Evolutionary conservation across 2,113 vertebrate genomes (phyloP).

Genomic region (Tragelaphus imberbis): DNA sequence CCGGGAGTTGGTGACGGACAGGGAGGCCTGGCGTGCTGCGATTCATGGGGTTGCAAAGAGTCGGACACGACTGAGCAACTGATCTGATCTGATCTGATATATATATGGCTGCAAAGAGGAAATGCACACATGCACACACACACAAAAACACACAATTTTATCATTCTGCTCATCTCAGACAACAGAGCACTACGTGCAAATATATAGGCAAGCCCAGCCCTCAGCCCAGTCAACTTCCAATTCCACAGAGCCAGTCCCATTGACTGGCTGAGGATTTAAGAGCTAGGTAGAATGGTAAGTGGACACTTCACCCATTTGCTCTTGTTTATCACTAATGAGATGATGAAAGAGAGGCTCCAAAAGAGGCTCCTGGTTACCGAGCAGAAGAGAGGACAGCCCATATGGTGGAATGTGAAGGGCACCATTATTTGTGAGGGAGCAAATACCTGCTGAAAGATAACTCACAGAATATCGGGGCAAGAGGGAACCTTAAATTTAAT

Average conservation of each 20-base stretch:
- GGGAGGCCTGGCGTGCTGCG: no score
- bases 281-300: not conserved
- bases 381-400: not conserved
- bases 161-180: not conserved
- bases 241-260: not conserved
- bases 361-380: not conserved
- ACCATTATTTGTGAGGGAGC: not conserved
- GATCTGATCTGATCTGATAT: no score
- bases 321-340: not conserved
- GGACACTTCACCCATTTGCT: not conserved
- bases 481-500: slow-evolving; percentile 29
- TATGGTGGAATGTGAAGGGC: not conserved
- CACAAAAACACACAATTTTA: not conserved
- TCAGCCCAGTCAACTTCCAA: not conserved
- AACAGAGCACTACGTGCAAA: not conserved
- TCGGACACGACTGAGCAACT: no score
- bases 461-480: not conserved
- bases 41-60: no score
- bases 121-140: not conserved
- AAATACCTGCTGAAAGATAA: not conserved
- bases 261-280: not conserved
- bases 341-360: not conserved
- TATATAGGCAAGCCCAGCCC: not conserved
- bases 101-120: not conserved
- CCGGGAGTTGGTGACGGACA: no score